phyloP scores from a whole-genome alignment of 2,888 invertebrate species.

The Tetragonula carbonaria region DNA sequence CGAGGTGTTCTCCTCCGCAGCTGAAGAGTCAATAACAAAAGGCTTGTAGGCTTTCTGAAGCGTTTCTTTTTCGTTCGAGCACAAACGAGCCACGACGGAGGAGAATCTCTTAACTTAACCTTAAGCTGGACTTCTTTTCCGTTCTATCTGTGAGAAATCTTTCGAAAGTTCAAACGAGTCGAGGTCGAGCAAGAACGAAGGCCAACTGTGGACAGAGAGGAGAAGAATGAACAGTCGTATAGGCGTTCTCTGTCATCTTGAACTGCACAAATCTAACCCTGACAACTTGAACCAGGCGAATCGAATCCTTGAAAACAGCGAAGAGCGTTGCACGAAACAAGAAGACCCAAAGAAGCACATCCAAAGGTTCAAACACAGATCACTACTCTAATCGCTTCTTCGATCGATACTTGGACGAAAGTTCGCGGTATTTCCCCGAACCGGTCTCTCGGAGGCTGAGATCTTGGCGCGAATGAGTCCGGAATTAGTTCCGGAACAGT shows the following conservation, averaged over 20 bases:
- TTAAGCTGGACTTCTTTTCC: slow-evolving; percentile 6
- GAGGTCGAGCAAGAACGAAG: neutral
- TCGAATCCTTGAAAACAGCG: neutral
- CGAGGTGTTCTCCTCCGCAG: neutral
- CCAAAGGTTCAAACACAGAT: slow-evolving; percentile 15
- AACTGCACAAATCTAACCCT: slow-evolving; percentile 22
- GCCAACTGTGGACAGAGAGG: neutral
- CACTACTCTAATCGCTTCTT: slow-evolving; percentile 30
- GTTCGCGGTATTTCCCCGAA: slow-evolving; percentile 18
- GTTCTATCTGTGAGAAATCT: neutral
- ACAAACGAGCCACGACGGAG: slow-evolving; percentile 12
- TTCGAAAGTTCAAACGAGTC: neutral
- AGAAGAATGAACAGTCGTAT: neutral
- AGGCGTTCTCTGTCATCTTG: neutral
- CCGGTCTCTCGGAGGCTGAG: slow-evolving; percentile 13
- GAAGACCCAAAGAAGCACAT: slow-evolving; percentile 8
- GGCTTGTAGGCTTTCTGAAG: neutral
- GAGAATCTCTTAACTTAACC: neutral
- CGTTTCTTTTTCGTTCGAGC: slow-evolving; percentile 17
- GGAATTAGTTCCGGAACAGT: slow-evolving; percentile 20
- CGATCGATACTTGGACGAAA: neutral
- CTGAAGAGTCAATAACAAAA: slow-evolving; percentile 14
- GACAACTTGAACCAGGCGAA: slow-evolving; percentile 2
- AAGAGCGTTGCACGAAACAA: neutral
- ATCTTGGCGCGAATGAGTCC: neutral